Percentiles rank a stretch among this genome's conserved stretches.
These are phyloP conservation scores for Dicranocentrus wangi DNA, from an alignment of 2,888 invertebrate genomes.

Conservation along the genomic window DNA sequence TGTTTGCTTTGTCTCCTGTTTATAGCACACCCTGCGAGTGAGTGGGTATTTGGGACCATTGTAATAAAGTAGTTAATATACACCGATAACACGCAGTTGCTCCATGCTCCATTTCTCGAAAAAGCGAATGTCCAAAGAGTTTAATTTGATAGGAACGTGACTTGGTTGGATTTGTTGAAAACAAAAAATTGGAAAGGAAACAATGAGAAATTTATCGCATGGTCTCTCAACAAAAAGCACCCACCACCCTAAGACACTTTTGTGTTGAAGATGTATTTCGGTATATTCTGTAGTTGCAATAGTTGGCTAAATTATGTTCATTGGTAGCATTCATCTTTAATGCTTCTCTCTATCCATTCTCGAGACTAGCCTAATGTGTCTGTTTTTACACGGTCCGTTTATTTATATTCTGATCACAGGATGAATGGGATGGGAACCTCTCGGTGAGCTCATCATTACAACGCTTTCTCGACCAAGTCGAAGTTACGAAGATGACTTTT, in stretches of 20 bases:
- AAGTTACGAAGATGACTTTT: slow-evolving; percentile 88
- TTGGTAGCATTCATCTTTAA: neutral
- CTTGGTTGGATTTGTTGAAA: slow-evolving; percentile 4
- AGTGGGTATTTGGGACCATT: neutral
- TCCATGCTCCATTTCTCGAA: neutral
- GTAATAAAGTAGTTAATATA: neutral
- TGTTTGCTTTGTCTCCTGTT: slow-evolving; percentile 6
- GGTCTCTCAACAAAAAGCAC: neutral
- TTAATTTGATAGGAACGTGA: slow-evolving; percentile 48
- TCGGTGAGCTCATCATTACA: slow-evolving; percentile 88
- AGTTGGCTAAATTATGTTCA: slow-evolving; percentile 32
- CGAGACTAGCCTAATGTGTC: slow-evolving; percentile 5
- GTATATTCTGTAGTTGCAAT: neutral
- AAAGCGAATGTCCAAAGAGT: slow-evolving; percentile 24
- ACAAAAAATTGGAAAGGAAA: slow-evolving; percentile 32
- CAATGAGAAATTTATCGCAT: slow-evolving; percentile 53
- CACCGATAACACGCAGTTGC: neutral
- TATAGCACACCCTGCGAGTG: no score
- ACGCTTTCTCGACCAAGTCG: slow-evolving; percentile 88
- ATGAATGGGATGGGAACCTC: slow-evolving; percentile 80
- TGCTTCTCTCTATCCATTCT: neutral
- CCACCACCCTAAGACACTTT: neutral
- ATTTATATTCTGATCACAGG: slow-evolving; percentile 75
- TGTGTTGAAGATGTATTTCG: neutral
- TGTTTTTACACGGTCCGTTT: slow-evolving; percentile 27